These are phyloP conservation scores for Zapornia atra DNA, from an alignment of 2,113 vertebrate species.

Conservation along the genomic window DNA sequence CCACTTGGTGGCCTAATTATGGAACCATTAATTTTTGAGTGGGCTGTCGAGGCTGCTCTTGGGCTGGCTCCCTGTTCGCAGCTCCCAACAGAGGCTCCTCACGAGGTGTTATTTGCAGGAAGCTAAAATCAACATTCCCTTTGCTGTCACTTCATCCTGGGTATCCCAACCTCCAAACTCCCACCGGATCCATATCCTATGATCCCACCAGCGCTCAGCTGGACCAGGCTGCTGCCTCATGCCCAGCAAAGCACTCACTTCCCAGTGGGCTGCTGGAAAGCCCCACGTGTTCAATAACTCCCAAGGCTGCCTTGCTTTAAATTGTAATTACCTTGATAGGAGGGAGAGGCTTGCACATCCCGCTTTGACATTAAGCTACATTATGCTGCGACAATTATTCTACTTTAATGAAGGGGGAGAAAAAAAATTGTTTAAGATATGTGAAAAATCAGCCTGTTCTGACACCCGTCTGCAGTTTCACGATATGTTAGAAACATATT, in stretches of 20 bases:
- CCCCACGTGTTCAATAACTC: fast-evolving
- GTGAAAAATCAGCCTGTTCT: slow-evolving; percentile 12
- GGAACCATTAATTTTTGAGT: background rate
- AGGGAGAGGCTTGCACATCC: background rate
- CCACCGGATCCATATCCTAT: fast-evolving
- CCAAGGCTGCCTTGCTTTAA: background rate
- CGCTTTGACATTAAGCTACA: background rate
- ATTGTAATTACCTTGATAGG: background rate
- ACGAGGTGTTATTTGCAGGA: background rate
- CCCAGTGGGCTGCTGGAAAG: background rate
- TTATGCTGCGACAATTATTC: slow-evolving; percentile 15
- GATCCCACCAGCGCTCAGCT: background rate
- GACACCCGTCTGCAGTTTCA: background rate
- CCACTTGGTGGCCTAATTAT: slow-evolving; percentile 20
- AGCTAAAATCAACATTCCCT: background rate
- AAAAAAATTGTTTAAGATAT: background rate
- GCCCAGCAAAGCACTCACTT: fast-evolving
- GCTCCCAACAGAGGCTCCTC: background rate
- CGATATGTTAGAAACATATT: background rate
- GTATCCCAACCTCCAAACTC: fast-evolving
- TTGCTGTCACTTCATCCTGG: fast-evolving
- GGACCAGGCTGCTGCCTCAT: background rate
- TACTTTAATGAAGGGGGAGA: background rate
- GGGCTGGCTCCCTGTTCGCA: background rate
- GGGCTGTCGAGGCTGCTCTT: background rate